Conservation (phyloP, 2,888 invertebrate genomes). For the Drosophila mercatorum region DNA sequence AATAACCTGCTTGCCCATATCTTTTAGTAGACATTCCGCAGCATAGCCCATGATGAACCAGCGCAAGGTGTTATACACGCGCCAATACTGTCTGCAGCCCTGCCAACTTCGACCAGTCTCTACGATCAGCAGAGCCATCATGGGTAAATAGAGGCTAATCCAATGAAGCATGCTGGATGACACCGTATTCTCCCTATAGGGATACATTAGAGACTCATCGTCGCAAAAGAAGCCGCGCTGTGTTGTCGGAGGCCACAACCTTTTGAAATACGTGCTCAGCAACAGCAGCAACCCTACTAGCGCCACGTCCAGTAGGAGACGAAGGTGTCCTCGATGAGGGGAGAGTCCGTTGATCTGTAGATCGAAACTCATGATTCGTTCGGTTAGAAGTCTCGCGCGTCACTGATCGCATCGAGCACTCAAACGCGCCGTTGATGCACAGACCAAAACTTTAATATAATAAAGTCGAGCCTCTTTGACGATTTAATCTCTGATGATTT, state of each 20-base stretch:
- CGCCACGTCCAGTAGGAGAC: constrained; percentile 43
- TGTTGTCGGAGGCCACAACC: constrained; percentile 39
- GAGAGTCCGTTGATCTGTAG: constrained; percentile 1
- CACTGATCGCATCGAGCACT: constrained; percentile 42
- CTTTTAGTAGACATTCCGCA: constrained; percentile 51
- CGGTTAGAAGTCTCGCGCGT: constrained; percentile 30
- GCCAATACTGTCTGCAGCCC: constrained; percentile 25
- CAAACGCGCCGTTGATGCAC: constrained; percentile 26
- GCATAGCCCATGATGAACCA: constrained; percentile 64
- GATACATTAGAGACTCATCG: constrained; percentile 72
- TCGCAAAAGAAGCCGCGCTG: constrained; percentile 76
- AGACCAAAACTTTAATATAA: constrained; percentile 7
- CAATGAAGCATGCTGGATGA: constrained; percentile 39
- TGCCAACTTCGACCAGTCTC: constrained; percentile 47
- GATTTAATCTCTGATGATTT: constrained; percentile 1
- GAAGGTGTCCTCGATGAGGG: constrained; percentile 3
- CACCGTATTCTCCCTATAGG: constrained; percentile 62
- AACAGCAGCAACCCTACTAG: constrained; percentile 32
- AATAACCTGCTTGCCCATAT: constrained; percentile 57
- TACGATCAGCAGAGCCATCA: constrained; percentile 34
- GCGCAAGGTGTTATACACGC: constrained; percentile 47
- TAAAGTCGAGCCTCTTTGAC: not conserved
- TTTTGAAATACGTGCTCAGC: constrained; percentile 29
- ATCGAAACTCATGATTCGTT: constrained; percentile 53
- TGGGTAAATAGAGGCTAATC: constrained; percentile 53